Conservation (phyloP, 2,888 invertebrate species). For the Papilio protenor region DNA sequence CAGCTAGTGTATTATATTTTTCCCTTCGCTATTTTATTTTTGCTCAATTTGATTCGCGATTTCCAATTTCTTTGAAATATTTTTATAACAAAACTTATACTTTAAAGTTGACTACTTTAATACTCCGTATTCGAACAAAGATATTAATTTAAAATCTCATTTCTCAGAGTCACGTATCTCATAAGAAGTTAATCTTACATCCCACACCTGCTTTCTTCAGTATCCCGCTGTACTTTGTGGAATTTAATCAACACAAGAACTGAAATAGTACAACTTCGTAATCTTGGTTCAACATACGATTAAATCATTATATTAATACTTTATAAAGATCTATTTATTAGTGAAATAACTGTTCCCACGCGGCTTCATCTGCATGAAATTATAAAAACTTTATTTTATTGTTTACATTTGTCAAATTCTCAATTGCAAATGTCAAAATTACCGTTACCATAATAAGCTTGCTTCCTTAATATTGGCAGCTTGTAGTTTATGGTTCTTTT, state of each 20-base stretch:
- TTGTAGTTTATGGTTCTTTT: no score
- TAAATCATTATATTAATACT: no score
- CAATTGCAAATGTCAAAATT: no score
- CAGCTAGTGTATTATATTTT: no score
- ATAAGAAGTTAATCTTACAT: slow-evolving; percentile 27
- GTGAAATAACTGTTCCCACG: no score
- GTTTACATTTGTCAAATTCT: no score
- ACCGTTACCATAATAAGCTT: no score
- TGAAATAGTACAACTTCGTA: not conserved
- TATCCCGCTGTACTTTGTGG: slow-evolving; percentile 17
- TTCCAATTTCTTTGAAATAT: not conserved
- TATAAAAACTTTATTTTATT: no score
- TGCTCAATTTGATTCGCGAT: not conserved
- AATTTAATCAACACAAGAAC: slow-evolving; percentile 24
- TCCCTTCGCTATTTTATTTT: not conserved
- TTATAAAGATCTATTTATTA: no score
- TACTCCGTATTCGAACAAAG: not conserved
- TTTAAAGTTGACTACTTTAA: not conserved
- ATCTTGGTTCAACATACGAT: not conserved
- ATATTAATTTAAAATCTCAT: slow-evolving; percentile 33
- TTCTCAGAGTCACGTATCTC: slow-evolving; percentile 34
- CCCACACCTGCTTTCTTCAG: slow-evolving; percentile 30
- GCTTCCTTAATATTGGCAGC: no score
- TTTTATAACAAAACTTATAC: slow-evolving; percentile 1
- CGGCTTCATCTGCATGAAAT: no score